Evolutionary conservation across 2,113 vertebrate species (phyloP).

Genomic region (Fukomys damarensis): DNA sequence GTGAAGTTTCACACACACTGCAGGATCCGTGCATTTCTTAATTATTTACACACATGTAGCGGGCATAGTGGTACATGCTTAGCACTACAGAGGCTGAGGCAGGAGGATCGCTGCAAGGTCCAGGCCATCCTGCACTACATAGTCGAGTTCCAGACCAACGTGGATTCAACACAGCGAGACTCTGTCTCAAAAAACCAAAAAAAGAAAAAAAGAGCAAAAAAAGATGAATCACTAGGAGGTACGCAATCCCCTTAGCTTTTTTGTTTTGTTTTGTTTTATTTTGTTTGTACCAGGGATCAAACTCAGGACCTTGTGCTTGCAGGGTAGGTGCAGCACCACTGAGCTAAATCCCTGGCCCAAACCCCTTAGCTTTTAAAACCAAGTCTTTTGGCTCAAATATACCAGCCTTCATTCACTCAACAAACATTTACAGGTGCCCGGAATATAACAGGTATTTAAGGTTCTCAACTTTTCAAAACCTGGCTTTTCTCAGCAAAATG

Average conservation of each 20-base stretch:
- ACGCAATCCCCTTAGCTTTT: not conserved
- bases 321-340: no score
- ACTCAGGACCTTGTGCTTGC: no score
- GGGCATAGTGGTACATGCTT: not conserved
- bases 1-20: no score
- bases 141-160: no score
- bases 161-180: no score
- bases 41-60: not conserved
- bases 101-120: not conserved
- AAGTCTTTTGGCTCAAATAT: rapidly evolving
- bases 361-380: not conserved
- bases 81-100: not conserved
- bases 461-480: not conserved
- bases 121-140: not conserved
- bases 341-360: no score
- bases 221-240: not conserved
- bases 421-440: not conserved
- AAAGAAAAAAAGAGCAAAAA: not conserved
- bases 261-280: no score
- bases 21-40: not conserved
- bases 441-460: no score
- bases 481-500: not conserved
- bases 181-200: no score
- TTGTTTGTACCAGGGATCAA: no score
- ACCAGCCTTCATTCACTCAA: not conserved